Conservation (phyloP, 2,797 vertebrate species). For the Eulemur mongoz region DNA sequence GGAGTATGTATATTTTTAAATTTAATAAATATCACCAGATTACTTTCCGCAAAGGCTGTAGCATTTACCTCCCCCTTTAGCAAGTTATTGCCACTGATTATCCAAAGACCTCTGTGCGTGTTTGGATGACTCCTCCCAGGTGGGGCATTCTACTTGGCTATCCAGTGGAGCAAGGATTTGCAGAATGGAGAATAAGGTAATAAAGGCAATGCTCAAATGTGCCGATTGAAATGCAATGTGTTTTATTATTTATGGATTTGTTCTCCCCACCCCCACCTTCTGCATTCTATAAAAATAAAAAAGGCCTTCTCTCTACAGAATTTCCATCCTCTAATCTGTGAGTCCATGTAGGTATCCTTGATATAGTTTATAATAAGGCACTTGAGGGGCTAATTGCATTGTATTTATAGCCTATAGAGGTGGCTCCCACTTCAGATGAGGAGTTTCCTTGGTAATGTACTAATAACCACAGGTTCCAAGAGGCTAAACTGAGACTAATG, state of each 20-base stretch:
- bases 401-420: conserved; percentile 84
- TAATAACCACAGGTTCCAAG: conserved; percentile 84
- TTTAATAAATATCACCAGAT: background rate
- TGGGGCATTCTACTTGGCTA: fast-evolving
- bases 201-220: background rate
- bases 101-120: background rate
- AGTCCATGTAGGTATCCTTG: conserved; percentile 15
- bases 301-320: background rate
- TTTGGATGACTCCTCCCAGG: background rate
- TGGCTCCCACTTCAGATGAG: conserved; percentile 79
- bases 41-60: background rate
- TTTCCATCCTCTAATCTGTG: conserved; percentile 20
- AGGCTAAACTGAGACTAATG: conserved; percentile 80
- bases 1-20: background rate
- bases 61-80: background rate
- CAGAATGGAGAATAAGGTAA: background rate
- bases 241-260: background rate
- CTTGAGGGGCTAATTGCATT: conserved; percentile 83
- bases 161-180: background rate
- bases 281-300: conserved; percentile 2
- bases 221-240: background rate
- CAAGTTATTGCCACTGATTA: background rate
- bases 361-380: conserved; percentile 70
- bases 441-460: conserved; percentile 82
- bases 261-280: background rate